phyloP scores from a whole-genome alignment of 2,797 vertebrate genomes.

The Crocidura indochinensis region DNA sequence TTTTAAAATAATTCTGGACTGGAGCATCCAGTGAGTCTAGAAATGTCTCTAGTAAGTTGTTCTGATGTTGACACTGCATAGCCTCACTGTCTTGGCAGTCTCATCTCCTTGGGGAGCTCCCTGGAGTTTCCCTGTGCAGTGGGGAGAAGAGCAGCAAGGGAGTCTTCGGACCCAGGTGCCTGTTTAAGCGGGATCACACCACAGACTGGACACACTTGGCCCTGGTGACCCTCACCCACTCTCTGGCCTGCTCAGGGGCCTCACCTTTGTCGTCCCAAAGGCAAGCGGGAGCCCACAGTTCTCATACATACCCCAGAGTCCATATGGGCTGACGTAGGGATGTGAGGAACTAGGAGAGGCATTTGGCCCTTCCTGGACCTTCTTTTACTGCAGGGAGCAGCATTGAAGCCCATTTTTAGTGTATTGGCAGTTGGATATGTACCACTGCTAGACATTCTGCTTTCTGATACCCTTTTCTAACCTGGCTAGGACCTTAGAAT shows the following conservation, averaged over 20 bases:
- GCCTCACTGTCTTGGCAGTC: background rate
- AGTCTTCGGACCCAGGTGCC: no score
- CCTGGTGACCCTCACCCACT: no score
- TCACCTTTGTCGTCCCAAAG: no score
- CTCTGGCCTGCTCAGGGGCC: no score
- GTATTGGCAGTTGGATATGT: background rate
- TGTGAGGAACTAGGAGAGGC: no score
- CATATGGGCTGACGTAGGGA: no score
- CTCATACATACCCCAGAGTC: no score
- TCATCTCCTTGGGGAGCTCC: background rate
- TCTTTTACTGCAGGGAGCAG: no score
- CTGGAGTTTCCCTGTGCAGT: background rate
- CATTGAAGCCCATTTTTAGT: no score
- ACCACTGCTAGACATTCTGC: slow-evolving; percentile 42
- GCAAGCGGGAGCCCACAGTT: no score
- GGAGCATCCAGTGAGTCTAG: background rate
- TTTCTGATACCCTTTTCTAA: slow-evolving; percentile 68
- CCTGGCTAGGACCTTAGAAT: slow-evolving; percentile 43
- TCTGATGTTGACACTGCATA: slow-evolving; percentile 12
- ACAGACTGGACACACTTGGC: background rate
- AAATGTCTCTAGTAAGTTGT: background rate
- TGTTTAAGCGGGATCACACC: background rate
- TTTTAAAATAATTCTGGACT: slow-evolving; percentile 59
- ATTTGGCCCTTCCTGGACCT: no score
- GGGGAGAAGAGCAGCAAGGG: no score